Conservation (phyloP, 2,797 vertebrate species). For the Lates japonicus region DNA sequence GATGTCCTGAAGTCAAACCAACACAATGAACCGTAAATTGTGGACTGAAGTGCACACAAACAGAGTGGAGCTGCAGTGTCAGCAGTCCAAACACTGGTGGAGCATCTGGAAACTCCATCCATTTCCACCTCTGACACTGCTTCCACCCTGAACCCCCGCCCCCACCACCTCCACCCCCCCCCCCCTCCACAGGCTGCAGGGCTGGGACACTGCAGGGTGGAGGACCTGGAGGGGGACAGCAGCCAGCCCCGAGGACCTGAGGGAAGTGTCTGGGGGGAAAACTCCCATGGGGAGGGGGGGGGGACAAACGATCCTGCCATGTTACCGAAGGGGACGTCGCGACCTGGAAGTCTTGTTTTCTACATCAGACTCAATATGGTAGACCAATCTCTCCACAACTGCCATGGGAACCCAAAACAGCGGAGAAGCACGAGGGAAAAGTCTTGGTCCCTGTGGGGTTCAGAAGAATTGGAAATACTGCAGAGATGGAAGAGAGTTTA, state of each 20-base stretch:
- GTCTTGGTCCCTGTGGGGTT: neutral
- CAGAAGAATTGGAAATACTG: neutral
- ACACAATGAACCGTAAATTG: constrained; percentile 43
- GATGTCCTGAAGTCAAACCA: constrained; percentile 22
- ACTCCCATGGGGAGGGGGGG: constrained; percentile 74
- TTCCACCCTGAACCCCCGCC: constrained; percentile 40
- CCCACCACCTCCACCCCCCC: neutral
- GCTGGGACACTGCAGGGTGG: constrained; percentile 62
- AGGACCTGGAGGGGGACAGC: constrained; percentile 56
- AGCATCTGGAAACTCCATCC: constrained; percentile 85
- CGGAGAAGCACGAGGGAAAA: constrained; percentile 7
- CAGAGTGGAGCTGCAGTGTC: constrained; percentile 44
- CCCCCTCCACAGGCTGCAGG: constrained; percentile 9
- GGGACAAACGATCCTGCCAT: constrained; percentile 70
- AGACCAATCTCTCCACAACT: constrained; percentile 66
- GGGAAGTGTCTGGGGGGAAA: constrained; percentile 67
- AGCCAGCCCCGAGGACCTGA: constrained; percentile 59
- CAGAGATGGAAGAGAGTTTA: too few relatives aligned
- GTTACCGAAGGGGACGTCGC: constrained; percentile 43
- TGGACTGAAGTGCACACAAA: constrained; percentile 16
- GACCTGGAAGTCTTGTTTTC: constrained; percentile 79
- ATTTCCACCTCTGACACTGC: constrained; percentile 55
- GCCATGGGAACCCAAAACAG: constrained; percentile 65
- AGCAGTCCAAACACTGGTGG: constrained; percentile 55
- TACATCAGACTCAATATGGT: constrained; percentile 80